phyloP scores from a whole-genome alignment of 2,113 vertebrate species.

The Cheirogaleus medius region DNA sequence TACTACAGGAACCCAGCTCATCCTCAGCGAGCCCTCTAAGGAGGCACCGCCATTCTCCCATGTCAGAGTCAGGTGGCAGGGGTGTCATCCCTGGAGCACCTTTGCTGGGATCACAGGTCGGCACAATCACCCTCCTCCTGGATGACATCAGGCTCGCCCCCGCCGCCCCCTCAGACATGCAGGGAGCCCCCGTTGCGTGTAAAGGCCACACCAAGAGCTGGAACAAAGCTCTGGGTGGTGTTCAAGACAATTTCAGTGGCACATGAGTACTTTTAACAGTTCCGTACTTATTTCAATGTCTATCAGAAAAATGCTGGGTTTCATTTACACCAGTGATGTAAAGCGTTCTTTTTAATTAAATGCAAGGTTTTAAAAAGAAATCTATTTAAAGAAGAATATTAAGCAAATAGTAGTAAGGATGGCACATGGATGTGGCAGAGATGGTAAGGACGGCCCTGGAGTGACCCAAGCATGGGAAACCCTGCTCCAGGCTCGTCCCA shows the following conservation, averaged over 20 bases:
- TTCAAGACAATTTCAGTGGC: neutral
- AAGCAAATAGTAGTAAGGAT: neutral
- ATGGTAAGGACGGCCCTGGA: accelerated
- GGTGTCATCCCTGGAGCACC: neutral
- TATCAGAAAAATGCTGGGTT: neutral
- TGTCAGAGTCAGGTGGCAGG: neutral
- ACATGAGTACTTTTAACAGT: neutral
- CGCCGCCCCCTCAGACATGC: accelerated
- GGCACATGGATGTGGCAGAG: neutral
- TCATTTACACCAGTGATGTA: neutral
- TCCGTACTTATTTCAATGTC: neutral
- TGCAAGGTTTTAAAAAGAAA: neutral
- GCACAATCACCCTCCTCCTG: neutral
- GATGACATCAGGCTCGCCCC: neutral
- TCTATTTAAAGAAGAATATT: neutral
- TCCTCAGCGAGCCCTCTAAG: neutral
- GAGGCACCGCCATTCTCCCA: too few relatives aligned
- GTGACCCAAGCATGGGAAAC: neutral
- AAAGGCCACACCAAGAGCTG: neutral
- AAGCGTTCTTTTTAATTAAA: neutral
- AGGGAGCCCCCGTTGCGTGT: accelerated
- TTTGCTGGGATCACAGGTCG: neutral
- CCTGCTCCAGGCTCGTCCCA: accelerated
- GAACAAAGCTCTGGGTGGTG: accelerated
- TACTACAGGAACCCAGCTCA: neutral